Evolutionary conservation across 2,797 vertebrate species (phyloP).

Genomic region (Channallabes apus): DNA sequence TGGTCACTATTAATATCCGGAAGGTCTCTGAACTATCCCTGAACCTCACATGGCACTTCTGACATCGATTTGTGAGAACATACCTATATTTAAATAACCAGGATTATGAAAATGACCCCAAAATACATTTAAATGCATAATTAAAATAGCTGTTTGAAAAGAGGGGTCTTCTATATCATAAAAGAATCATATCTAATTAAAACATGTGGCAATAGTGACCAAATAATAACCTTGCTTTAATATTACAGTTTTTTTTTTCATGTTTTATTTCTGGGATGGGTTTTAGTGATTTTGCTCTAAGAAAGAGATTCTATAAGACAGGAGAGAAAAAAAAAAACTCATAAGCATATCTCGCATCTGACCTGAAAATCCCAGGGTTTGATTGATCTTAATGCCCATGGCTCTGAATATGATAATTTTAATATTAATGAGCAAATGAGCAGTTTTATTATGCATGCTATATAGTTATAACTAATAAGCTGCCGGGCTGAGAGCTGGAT

Average conservation of each 20-base stretch:
- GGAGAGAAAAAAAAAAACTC: slow-evolving; percentile 66
- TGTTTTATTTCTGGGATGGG: slow-evolving; percentile 61
- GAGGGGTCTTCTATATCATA: slow-evolving; percentile 55
- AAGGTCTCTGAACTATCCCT: slow-evolving; percentile 19
- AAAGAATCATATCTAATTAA: slow-evolving; percentile 72
- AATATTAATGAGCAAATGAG: slow-evolving; percentile 99
- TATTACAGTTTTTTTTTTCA: slow-evolving; percentile 67
- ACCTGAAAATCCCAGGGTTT: slow-evolving; percentile 99
- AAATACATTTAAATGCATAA: slow-evolving; percentile 50
- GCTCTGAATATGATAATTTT: slow-evolving; percentile 99
- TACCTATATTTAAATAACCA: slow-evolving; percentile 33
- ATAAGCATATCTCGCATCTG: slow-evolving; percentile 99
- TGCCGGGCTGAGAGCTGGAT: slow-evolving; percentile 85
- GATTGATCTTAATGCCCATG: slow-evolving; percentile 99
- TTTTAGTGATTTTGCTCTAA: slow-evolving; percentile 77
- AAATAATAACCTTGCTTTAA: slow-evolving; percentile 80
- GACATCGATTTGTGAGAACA: slow-evolving; percentile 46
- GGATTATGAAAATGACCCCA: slow-evolving; percentile 41
- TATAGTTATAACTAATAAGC: slow-evolving; percentile 99
- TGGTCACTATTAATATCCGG: slow-evolving; percentile 39
- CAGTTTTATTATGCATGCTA: slow-evolving; percentile 99
- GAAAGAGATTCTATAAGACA: slow-evolving; percentile 77
- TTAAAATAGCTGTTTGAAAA: slow-evolving; percentile 51
- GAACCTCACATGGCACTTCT: slow-evolving; percentile 38
- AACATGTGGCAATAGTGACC: slow-evolving; percentile 70